A percentile compares a stretch with the other conserved stretches of the same genome.
Conservation (phyloP, 2,888 invertebrate species). For the Brachyptera putata region DNA sequence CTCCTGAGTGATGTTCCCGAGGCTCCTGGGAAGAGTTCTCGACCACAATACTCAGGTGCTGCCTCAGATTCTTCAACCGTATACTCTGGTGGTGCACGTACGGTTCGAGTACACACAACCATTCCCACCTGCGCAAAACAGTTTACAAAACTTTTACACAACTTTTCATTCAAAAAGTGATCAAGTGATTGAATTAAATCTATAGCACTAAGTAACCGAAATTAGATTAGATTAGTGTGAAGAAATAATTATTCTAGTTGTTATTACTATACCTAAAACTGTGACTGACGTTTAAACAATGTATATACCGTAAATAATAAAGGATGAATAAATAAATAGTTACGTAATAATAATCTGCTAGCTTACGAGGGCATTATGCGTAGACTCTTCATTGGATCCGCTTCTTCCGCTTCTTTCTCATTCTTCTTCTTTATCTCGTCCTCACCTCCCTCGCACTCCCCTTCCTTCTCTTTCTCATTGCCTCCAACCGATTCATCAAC, state of each 20-base stretch:
- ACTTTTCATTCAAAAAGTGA: too few relatives aligned
- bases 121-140: constrained; percentile 56
- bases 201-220: too few relatives aligned
- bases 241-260: neutral
- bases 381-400: constrained; percentile 44
- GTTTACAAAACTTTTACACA: too few relatives aligned
- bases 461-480: constrained; percentile 28
- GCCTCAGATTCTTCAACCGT: constrained; percentile 70
- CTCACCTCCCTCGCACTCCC: constrained; percentile 32
- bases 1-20: constrained; percentile 19
- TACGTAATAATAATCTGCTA: too few relatives aligned
- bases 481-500: constrained; percentile 29
- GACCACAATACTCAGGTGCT: constrained; percentile 47
- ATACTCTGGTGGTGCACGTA: constrained; percentile 82
- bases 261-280: too few relatives aligned
- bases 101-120: constrained; percentile 80
- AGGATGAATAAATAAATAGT: too few relatives aligned
- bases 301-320: too few relatives aligned
- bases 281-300: too few relatives aligned
- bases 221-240: constrained; percentile 14
- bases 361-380: constrained; percentile 63
- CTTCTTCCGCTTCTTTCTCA: constrained; percentile 34
- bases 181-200: too few relatives aligned
- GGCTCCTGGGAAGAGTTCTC: neutral
- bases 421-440: constrained; percentile 35